These are phyloP conservation scores for Neopipo cinnamomea DNA, from an alignment of 2,113 vertebrate genomes.

Conservation along the genomic window DNA sequence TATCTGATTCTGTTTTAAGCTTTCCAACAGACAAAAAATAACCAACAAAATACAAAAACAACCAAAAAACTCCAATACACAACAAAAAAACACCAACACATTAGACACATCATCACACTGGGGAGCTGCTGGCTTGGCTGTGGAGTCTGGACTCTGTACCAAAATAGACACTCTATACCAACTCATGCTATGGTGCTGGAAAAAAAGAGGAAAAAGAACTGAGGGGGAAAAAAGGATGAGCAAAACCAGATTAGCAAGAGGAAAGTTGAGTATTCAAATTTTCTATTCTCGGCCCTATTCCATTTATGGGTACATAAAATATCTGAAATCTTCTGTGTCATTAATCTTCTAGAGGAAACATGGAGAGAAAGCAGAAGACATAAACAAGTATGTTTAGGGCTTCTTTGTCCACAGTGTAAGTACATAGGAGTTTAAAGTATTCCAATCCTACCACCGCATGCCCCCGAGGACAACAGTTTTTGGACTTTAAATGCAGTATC, in stretches of 20 bases:
- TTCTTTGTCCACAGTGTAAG: not conserved
- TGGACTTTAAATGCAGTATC: not conserved
- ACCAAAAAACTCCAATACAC: not conserved
- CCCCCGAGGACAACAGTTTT: not conserved
- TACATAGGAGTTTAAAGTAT: not conserved
- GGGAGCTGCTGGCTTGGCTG: not conserved
- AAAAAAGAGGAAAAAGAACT: not conserved
- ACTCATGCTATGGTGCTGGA: not conserved
- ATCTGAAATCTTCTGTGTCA: not conserved
- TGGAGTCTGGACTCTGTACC: not conserved
- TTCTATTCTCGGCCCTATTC: not conserved
- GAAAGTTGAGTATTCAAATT: not conserved
- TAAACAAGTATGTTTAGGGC: not conserved
- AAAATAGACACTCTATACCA: not conserved
- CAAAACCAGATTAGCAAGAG: not conserved
- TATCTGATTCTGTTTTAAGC: not conserved
- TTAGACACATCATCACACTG: not conserved
- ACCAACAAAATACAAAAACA: not conserved
- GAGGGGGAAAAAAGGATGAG: not conserved
- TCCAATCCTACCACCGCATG: not conserved
- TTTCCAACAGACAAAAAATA: not conserved
- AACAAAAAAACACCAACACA: not conserved
- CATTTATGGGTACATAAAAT: not conserved
- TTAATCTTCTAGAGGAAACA: not conserved
- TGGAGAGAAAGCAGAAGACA: not conserved